Evolutionary conservation across 1,140 invertebrate genomes (phyloP), one percentile per base, ranked within the genome.

Genomic region (Aplysia californica): DNA sequence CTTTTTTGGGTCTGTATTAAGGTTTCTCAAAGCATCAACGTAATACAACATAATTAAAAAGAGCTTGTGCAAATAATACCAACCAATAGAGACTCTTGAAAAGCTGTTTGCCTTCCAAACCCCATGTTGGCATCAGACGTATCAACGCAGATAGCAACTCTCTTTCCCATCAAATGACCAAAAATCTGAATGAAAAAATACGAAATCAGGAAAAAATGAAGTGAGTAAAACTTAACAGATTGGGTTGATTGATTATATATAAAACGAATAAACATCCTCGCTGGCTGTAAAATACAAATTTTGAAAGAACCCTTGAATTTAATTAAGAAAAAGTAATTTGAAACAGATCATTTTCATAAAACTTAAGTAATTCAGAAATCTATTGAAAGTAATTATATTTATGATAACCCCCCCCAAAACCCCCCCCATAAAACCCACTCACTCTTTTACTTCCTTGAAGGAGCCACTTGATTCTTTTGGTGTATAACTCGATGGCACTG

Each of bases 391-490:
- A n/a, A n/a, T n/a, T n/a, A n/a, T n/a, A n/a, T n/a, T n/a, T n/a
- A n/a, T n/a, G n/a, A n/a, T n/a, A n/a, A n/a, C n/a, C n/a, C n/a
- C n/a, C n/a, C n/a, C n/a, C n/a, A n/a, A n/a, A n/a, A n/a, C n/a
- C n/a, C n/a, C n/a, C n/a, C n/a, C n/a, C n/a, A n/a, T n/a, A 50
- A 50, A 50, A 50, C 44, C 21, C 1, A 36, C 84, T 80, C 82
- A 89, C 87, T 82, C 85, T 85, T 82, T 84, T 87, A 82, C 89
- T 90, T 50, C 87, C 88, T 72, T 89, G 84, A 55, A 90, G 78
- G 21, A 89, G 75, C 87, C 86, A 90, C 58, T 89, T 89, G 61
- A 90, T 89, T 79, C 89, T 83, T 33, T 89, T 88, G 33, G 87
- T 89, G 75, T 85, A 89, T 31, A 80, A 81, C 82, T 90, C 87